Evolutionary conservation across 1,140 invertebrate genomes (phyloP), one percentile per base, ranked within the genome.

Genomic region (Euura saliciscinereae): DNA sequence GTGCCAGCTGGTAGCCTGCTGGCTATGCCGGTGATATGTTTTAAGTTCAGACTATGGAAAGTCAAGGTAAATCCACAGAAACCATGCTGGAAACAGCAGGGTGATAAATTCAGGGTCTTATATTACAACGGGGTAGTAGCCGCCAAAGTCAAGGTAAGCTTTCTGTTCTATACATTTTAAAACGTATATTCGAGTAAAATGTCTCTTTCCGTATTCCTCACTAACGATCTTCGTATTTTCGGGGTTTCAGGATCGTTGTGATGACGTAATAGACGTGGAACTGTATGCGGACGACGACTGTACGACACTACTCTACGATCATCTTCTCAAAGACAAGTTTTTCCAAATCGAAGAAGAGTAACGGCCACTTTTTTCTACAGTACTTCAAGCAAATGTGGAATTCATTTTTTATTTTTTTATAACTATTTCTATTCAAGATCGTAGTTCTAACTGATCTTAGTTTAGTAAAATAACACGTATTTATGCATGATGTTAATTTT

Each of bases 21-120:
- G 1, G 43, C 73, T 0, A 11, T 81, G 28, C 84, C 84, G 1
- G 51, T 65, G 2, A 79, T 84, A 73, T 72, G 73, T n/a, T 69
- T 82, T 4, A 77, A 76, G 45, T 85, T 79, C 46, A 69, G 65
- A 66, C 71, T 85, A 42, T 82, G 79, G 74, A 75, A 78, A 8
- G 1, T 80, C n/a, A 10, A 71, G 2, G 10, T 75, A 7, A 8
- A 11, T 66, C 6, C 73, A 44, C 11, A 51, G 4, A 43, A 7
- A 8, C 3, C 28, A 28, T 28, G 28, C 28, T 11, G n/a, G n/a
- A 69, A 69, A 45, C 4, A 44, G 11, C 66, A 72, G 28, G 6
- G 69, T 59, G 10, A 59, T 59, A n/a, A 28, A 28, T 67, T 11
- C 45, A 74, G 70, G 68, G 73, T 70, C 0, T 68, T 77, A 10